phyloP scores from a whole-genome alignment of 2,113 vertebrate species.

The Miniopterus natalensis region DNA sequence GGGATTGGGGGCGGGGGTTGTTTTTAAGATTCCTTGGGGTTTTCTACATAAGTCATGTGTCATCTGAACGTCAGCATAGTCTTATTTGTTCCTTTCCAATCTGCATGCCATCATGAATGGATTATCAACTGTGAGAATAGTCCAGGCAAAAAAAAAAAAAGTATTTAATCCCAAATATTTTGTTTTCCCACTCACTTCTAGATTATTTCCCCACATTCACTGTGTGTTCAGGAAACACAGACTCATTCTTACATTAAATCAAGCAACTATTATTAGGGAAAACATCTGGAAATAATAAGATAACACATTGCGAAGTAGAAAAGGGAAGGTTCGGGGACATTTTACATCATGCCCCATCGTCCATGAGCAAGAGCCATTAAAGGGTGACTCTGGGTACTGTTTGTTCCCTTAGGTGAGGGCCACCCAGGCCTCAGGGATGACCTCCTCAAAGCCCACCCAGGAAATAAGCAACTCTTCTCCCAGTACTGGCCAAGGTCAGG shows the following conservation, averaged over 20 bases:
- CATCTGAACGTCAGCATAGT: constrained; percentile 16
- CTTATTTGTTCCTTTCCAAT: constrained; percentile 25
- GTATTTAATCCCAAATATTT: background rate
- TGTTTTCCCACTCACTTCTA: background rate
- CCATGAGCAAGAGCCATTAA: background rate
- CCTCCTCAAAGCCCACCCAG: background rate
- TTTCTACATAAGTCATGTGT: background rate
- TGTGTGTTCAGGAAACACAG: background rate
- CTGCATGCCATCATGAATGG: background rate
- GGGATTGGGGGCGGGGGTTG: background rate
- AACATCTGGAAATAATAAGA: constrained; percentile 79
- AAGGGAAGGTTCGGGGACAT: background rate
- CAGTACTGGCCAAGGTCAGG: background rate
- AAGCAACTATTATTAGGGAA: constrained; percentile 46
- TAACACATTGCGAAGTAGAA: constrained; percentile 21
- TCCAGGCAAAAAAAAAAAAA: background rate
- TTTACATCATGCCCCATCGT: background rate
- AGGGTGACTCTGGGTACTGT: constrained; percentile 27
- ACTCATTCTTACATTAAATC: constrained; percentile 22
- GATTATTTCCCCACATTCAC: background rate
- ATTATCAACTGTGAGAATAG: background rate
- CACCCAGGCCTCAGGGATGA: background rate
- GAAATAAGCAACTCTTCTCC: background rate
- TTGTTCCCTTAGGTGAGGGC: constrained; percentile 57
- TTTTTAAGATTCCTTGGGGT: background rate